phyloP scores from a whole-genome alignment of 2,888 invertebrate species.

The Lomographa bimaculata region DNA sequence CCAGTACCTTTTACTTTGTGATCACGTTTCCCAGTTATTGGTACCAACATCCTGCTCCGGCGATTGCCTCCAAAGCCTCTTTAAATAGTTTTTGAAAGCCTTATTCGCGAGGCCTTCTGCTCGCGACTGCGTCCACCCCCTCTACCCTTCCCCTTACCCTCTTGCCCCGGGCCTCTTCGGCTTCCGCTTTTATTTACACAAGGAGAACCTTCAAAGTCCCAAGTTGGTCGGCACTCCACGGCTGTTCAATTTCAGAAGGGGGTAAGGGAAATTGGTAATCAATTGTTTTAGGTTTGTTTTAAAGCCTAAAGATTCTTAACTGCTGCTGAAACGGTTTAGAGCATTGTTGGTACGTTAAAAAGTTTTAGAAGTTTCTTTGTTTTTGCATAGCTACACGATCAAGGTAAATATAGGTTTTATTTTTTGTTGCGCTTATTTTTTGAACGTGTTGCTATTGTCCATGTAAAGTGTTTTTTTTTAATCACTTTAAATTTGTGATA shows the following conservation, averaged over 20 bases:
- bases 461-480: too few species aligned
- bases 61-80: constrained; percentile 68
- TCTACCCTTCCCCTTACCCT: constrained; percentile 14
- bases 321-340: constrained; percentile 3
- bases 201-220: constrained; percentile 63
- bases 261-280: constrained; percentile 40
- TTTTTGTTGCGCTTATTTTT: too few species aligned
- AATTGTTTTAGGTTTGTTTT: constrained; percentile 34
- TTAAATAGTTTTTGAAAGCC: constrained; percentile 75
- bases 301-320: constrained; percentile 18
- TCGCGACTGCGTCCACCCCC: constrained; percentile 43
- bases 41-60: constrained; percentile 36
- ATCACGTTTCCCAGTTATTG: constrained; percentile 31
- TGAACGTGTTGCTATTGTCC: too few species aligned
- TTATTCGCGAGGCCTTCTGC: constrained; percentile 54
- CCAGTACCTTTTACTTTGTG: constrained; percentile 19
- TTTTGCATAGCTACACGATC: too few species aligned
- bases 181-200: constrained; percentile 70
- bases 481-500: too few species aligned
- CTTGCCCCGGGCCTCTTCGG: constrained; percentile 36
- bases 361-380: neutral
- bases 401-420: too few species aligned
- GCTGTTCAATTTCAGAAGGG: constrained; percentile 45
- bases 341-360: constrained; percentile 19
- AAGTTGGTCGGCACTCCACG: constrained; percentile 55